Conservation (phyloP, 1,140 invertebrate genomes). For the Apis laboriosa region DNA sequence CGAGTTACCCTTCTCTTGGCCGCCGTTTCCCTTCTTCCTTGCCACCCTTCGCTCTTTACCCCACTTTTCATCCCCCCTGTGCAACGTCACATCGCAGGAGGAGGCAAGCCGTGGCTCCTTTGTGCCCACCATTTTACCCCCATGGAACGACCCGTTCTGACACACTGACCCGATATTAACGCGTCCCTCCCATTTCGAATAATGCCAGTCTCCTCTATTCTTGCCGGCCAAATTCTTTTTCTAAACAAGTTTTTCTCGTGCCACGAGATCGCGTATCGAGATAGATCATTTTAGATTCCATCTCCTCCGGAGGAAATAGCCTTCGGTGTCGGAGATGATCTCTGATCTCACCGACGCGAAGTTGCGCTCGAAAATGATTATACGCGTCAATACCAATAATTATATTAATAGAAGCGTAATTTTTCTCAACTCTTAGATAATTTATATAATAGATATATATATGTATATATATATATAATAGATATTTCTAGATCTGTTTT, state of each 20-base stretch:
- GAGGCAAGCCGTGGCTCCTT: conserved; percentile 26
- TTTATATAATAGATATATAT: too few relatives aligned
- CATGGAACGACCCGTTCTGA: conserved; percentile 8
- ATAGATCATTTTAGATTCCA: background rate
- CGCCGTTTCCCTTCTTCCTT: conserved; percentile 20
- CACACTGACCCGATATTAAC: conserved; percentile 55
- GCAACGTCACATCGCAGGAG: conserved; percentile 31
- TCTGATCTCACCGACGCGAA: background rate
- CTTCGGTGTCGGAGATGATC: background rate
- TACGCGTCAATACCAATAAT: too few relatives aligned
- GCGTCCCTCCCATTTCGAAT: background rate
- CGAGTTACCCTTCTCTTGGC: conserved; percentile 15
- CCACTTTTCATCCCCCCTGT: conserved; percentile 10
- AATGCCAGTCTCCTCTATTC: background rate
- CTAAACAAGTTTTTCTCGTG: too few relatives aligned
- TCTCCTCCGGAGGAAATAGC: background rate
- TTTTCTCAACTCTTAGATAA: too few relatives aligned
- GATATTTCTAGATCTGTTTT: too few relatives aligned
- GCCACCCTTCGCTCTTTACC: conserved; percentile 32
- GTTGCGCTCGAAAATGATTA: too few relatives aligned
- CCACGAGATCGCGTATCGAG: too few relatives aligned
- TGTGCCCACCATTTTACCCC: conserved; percentile 35
- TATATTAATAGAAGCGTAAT: too few relatives aligned
- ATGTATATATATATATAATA: too few relatives aligned
- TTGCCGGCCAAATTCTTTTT: background rate